Evolutionary conservation across 2,113 vertebrate genomes (phyloP).

Genomic region (Thalassarche chlororhynchos): DNA sequence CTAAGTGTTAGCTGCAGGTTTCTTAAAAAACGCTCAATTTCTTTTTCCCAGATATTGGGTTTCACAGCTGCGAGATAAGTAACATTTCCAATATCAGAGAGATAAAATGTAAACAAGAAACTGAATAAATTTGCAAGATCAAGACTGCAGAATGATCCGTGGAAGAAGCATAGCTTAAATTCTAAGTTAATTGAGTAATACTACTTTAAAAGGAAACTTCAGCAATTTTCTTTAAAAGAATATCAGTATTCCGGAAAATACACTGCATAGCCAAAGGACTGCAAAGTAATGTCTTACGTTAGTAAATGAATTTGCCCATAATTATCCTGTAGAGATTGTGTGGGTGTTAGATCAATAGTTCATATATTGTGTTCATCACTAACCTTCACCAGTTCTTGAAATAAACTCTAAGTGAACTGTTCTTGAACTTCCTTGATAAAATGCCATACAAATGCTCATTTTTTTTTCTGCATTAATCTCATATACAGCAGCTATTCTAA

Average conservation of each 20-base stretch:
- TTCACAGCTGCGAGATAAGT: not conserved
- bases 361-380: not conserved
- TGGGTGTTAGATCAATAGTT: not conserved
- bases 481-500: not conserved
- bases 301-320: not conserved
- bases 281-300: not conserved
- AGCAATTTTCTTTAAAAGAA: not conserved
- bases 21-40: not conserved
- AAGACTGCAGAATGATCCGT: not conserved
- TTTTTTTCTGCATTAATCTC: not conserved
- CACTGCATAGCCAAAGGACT: not conserved
- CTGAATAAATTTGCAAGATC: not conserved
- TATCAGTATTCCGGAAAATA: not conserved
- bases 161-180: not conserved
- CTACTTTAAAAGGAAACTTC: not conserved
- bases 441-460: not conserved
- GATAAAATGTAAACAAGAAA: not conserved
- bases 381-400: conserved; percentile 10
- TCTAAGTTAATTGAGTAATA: not conserved
- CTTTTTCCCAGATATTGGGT: not conserved
- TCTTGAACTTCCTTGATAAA: conserved; percentile 45
- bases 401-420: conserved; percentile 19
- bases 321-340: not conserved
- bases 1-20: not conserved
- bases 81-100: not conserved